Conservation (phyloP, 2,113 vertebrate genomes). For the Trogon melanurus region DNA sequence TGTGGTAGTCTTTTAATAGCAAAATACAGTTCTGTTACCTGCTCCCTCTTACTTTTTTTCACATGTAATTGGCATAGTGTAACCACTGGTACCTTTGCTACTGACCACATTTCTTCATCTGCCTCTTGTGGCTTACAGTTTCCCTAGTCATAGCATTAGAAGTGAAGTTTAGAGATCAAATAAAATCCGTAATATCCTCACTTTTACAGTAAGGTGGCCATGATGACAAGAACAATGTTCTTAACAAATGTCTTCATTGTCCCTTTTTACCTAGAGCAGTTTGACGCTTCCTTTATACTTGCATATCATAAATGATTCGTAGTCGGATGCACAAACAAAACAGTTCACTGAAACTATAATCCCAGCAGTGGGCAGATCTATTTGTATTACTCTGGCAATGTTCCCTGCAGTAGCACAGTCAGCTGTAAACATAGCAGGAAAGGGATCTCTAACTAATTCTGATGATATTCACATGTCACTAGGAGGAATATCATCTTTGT, state of each 20-base stretch:
- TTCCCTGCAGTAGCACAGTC: not conserved
- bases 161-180: not conserved
- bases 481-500: not conserved
- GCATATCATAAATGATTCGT: not conserved
- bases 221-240: not conserved
- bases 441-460: not conserved
- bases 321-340: not conserved
- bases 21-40: not conserved
- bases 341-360: constrained; percentile 19
- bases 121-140: not conserved
- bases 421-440: not conserved
- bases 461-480: not conserved
- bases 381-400: not conserved
- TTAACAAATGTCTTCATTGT: not conserved
- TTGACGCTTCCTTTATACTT: not conserved
- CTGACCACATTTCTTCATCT: not conserved
- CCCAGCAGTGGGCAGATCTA: not conserved
- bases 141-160: not conserved
- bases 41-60: not conserved
- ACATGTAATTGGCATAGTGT: not conserved
- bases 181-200: not conserved
- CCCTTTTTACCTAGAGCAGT: not conserved
- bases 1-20: not conserved
- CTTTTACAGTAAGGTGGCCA: not conserved
- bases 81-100: not conserved